These are phyloP conservation scores for Labeo rohita DNA, from an alignment of 2,113 vertebrate genomes.

Conservation along the genomic window DNA sequence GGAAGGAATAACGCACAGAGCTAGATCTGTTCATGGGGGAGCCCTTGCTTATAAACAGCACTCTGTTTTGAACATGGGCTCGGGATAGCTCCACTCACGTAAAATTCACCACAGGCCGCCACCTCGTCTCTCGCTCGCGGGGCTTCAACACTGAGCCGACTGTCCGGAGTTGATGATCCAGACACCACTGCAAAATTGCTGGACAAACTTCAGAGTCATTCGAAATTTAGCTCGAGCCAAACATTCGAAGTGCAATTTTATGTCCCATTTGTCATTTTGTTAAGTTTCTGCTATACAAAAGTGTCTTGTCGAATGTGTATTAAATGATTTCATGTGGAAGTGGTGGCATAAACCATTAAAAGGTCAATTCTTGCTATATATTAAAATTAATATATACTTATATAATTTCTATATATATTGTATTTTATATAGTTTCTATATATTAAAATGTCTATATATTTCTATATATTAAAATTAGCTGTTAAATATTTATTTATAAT, in stretches of 20 bases:
- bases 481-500: neutral
- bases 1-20: constrained; percentile 5
- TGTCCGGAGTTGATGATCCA: neutral
- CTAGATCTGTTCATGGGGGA: constrained; percentile 30
- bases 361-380: neutral
- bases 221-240: neutral
- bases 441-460: too few relatives aligned
- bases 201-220: constrained; percentile 27
- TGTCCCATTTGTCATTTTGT: constrained; percentile 2
- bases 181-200: constrained; percentile 15
- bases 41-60: constrained; percentile 30
- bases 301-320: neutral
- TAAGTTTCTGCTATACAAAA: neutral
- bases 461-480: neutral
- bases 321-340: too few relatives aligned
- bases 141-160: constrained; percentile 28
- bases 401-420: too few relatives aligned
- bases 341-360: neutral
- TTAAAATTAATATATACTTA: too few relatives aligned
- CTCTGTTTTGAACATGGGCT: constrained; percentile 16
- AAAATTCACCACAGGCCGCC: constrained; percentile 32
- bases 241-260: constrained; percentile 21
- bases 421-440: too few relatives aligned
- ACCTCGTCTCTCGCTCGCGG: neutral
- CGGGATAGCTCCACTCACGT: neutral